Evolutionary conservation across 92 coral and sea anemone genomes (phyloP).

Genomic region (Parazoanthus darwini): DNA sequence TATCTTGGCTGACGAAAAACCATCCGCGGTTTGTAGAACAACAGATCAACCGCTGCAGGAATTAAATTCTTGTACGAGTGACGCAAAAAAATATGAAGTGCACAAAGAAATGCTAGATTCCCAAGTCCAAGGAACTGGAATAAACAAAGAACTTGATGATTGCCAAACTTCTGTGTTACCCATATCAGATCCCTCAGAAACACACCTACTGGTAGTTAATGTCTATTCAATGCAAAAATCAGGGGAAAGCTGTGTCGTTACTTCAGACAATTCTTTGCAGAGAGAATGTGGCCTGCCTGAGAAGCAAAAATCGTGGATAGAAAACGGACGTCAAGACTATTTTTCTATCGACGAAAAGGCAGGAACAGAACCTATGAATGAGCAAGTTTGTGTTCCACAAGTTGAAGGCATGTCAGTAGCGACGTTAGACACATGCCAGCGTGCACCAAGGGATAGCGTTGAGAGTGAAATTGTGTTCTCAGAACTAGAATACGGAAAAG

Average conservation of each 20-base stretch:
- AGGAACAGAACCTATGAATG: neutral
- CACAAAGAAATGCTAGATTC: neutral
- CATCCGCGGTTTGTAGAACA: too few relatives aligned
- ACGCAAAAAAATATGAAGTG: neutral
- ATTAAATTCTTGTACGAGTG: neutral
- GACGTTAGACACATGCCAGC: too few relatives aligned
- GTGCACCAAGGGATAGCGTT: neutral
- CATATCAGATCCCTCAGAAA: too few relatives aligned
- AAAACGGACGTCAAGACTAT: neutral
- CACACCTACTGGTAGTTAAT: too few relatives aligned
- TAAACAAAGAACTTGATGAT: neutral
- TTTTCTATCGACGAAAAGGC: neutral
- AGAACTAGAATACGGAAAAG: neutral
- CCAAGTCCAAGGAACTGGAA: neutral
- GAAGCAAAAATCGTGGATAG: neutral
- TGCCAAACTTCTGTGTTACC: neutral
- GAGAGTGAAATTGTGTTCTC: neutral
- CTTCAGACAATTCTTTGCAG: neutral
- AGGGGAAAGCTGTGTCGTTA: neutral
- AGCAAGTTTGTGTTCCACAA: neutral
- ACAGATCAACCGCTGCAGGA: neutral
- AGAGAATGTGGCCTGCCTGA: neutral
- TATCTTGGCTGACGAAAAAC: neutral
- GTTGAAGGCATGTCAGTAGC: neutral
- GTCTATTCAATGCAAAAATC: neutral